These are phyloP conservation scores for Bolborhynchus lineola DNA, from an alignment of 2,113 vertebrate genomes.

Conservation along the genomic window DNA sequence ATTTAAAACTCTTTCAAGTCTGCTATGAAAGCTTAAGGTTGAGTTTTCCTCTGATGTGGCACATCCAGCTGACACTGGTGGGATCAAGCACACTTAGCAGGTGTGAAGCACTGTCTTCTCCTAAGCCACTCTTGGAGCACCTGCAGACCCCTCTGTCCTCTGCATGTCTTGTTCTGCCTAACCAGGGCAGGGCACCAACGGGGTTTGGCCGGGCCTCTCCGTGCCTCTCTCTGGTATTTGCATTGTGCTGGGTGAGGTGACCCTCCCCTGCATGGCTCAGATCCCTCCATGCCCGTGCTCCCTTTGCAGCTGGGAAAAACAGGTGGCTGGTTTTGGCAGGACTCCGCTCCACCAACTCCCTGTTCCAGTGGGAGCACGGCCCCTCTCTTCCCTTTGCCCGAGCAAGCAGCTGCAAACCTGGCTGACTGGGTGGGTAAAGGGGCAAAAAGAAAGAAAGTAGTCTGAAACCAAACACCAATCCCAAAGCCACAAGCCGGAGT, in stretches of 20 bases:
- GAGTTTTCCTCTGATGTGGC: neutral
- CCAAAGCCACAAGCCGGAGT: neutral
- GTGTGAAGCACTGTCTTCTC: neutral
- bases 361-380: neutral
- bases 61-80: neutral
- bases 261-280: neutral
- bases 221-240: neutral
- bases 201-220: neutral
- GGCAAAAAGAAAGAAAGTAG: neutral
- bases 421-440: neutral
- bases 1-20: neutral
- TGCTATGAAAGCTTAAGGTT: neutral
- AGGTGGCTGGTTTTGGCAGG: neutral
- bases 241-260: neutral
- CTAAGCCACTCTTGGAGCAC: neutral
- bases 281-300: fast-evolving
- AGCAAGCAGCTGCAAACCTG: neutral
- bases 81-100: fast-evolving
- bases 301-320: neutral
- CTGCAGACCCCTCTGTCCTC: neutral
- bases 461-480: neutral
- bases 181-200: fast-evolving
- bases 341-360: fast-evolving
- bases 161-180: neutral
- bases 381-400: neutral